Conservation (phyloP, 2,113 vertebrate genomes). For the Sphyrna mokarran region DNA sequence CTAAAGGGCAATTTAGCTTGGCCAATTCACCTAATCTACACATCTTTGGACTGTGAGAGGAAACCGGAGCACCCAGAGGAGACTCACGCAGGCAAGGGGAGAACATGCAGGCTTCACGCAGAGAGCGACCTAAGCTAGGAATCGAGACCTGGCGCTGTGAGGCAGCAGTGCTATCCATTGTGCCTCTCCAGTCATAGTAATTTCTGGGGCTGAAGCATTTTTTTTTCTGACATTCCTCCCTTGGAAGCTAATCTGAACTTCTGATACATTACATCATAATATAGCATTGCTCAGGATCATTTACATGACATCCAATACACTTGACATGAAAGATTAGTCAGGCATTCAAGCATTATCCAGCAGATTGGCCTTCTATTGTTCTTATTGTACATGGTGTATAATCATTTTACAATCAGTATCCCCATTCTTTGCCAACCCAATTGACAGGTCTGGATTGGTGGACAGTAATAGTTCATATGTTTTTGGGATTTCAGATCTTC, state of each 20-base stretch:
- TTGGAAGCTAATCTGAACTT: neutral
- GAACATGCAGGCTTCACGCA: too few species aligned
- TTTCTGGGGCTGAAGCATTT: neutral
- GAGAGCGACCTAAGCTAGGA: too few species aligned
- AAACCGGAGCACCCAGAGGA: too few species aligned
- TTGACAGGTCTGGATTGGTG: neutral
- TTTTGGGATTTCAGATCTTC: neutral
- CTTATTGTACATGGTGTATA: neutral
- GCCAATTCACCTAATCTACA: too few species aligned
- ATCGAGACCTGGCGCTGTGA: too few species aligned
- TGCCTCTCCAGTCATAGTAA: neutral
- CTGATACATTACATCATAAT: neutral
- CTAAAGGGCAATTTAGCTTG: too few species aligned
- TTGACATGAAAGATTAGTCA: neutral
- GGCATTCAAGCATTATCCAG: neutral
- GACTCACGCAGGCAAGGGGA: too few species aligned
- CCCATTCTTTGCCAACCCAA: neutral
- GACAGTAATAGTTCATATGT: neutral
- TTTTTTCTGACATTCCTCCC: neutral
- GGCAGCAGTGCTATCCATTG: too few species aligned
- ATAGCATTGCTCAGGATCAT: neutral
- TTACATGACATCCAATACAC: neutral
- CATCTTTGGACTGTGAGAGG: too few species aligned
- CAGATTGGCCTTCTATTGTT: neutral
- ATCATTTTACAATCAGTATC: neutral